A percentile compares a stretch with the other conserved stretches of the same genome.
These are phyloP conservation scores for Achroia grisella DNA, from an alignment of 1,140 invertebrate genomes.

Conservation along the genomic window DNA sequence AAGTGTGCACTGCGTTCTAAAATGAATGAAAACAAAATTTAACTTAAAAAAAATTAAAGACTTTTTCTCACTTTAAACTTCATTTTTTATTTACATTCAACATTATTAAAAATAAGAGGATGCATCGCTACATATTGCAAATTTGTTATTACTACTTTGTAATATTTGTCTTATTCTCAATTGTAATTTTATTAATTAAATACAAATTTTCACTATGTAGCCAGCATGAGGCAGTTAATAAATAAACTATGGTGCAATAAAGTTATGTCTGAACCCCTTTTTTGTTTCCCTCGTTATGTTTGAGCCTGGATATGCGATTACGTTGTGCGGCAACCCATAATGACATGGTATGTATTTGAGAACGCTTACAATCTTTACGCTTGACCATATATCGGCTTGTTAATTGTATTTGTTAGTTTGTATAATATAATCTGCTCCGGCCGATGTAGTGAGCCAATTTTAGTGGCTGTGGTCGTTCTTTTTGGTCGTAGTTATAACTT, in stretches of 20 bases:
- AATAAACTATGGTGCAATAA: no score
- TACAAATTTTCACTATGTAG: constrained; percentile 4
- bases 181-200: no score
- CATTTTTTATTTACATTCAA: no score
- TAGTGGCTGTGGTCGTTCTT: no score
- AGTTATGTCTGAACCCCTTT: constrained; percentile 5
- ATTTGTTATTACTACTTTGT: not conserved
- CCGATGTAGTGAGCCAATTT: no score
- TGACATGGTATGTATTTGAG: constrained; percentile 37
- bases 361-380: constrained; percentile 11
- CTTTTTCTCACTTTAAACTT: no score
- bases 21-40: no score
- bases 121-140: constrained; percentile 3
- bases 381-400: constrained; percentile 1
- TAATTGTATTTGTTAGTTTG: constrained; percentile 1
- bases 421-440: no score
- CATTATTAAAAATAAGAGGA: not conserved
- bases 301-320: constrained; percentile 39
- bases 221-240: not conserved
- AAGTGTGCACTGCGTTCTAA: no score
- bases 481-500: no score
- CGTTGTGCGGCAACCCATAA: constrained; percentile 24
- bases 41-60: no score
- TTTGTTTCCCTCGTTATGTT: constrained; percentile 30
- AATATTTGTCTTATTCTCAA: no score